Evolutionary conservation across 1,140 invertebrate species (phyloP).

Genomic region (Anagrus nilaparvatae): DNA sequence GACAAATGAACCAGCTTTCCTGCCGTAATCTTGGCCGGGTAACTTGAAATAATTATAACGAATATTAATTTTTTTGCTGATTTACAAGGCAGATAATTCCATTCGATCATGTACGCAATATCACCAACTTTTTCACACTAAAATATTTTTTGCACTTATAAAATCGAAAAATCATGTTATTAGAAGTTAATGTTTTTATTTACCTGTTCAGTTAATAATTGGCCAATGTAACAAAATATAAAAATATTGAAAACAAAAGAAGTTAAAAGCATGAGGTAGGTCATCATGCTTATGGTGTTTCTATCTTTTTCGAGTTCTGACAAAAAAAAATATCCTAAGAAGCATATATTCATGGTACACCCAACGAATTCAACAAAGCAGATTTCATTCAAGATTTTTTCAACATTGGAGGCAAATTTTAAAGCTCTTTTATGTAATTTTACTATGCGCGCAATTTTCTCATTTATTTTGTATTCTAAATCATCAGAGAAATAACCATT

Average conservation of each 20-base stretch:
- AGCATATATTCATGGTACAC: slow-evolving; percentile 30
- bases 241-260: slow-evolving; percentile 23
- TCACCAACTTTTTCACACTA: slow-evolving; percentile 18
- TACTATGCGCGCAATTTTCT: slow-evolving; percentile 23
- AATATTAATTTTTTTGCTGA: slow-evolving; percentile 15
- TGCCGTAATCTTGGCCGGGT: slow-evolving; percentile 19
- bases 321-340: slow-evolving; percentile 26
- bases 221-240: slow-evolving; percentile 26
- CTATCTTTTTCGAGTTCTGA: slow-evolving; percentile 21
- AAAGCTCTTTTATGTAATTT: too few relatives aligned
- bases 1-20: slow-evolving; percentile 21
- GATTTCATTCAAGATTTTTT: slow-evolving; percentile 26
- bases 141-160: too few relatives aligned
- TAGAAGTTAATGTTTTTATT: too few relatives aligned
- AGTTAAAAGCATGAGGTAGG: slow-evolving; percentile 18
- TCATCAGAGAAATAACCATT: not conserved
- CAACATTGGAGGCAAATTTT: too few relatives aligned
- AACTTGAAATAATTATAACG: slow-evolving; percentile 18
- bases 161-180: too few relatives aligned
- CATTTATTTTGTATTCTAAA: too few relatives aligned
- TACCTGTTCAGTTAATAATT: slow-evolving; percentile 24
- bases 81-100: slow-evolving; percentile 20
- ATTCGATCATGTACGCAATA: slow-evolving; percentile 18
- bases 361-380: slow-evolving; percentile 29
- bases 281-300: slow-evolving; percentile 12